Conservation (phyloP, 2,797 vertebrate genomes). For the Enteromius afrohamiltoni region DNA sequence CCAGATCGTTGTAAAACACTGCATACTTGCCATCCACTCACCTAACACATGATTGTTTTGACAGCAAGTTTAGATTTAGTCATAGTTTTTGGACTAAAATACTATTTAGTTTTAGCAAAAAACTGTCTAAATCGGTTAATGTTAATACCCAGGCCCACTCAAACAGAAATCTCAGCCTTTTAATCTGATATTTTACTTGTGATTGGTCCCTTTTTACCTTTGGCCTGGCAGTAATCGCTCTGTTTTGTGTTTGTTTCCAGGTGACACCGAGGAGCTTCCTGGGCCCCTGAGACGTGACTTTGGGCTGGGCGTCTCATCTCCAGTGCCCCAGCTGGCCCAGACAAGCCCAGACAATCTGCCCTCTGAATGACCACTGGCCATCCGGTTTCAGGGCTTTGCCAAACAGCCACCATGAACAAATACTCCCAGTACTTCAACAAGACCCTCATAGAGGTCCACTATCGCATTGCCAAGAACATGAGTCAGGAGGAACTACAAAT, state of each 20-base stretch:
- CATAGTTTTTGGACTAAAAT: no score
- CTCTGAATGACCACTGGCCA: slow-evolving; percentile 73
- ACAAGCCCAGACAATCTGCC: slow-evolving; percentile 57
- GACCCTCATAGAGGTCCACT: slow-evolving; percentile 82
- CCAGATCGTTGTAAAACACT: not conserved
- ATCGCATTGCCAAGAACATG: slow-evolving; percentile 83
- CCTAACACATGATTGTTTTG: not conserved
- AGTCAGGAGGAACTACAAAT: slow-evolving; percentile 39
- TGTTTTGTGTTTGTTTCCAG: slow-evolving; percentile 69
- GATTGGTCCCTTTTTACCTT: not conserved
- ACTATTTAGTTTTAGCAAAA: no score
- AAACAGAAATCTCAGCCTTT: not conserved
- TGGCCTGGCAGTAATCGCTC: slow-evolving; percentile 10
- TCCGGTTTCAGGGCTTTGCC: slow-evolving; percentile 64
- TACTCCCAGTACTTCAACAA: slow-evolving; percentile 88
- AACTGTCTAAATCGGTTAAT: not conserved
- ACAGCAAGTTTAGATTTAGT: no score
- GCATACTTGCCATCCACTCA: not conserved
- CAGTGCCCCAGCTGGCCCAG: slow-evolving; percentile 58
- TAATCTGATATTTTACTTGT: not conserved
- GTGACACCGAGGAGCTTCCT: slow-evolving; percentile 72
- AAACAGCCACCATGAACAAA: slow-evolving; percentile 81
- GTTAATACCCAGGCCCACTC: not conserved
- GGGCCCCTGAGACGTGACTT: slow-evolving; percentile 72
- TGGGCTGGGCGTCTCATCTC: slow-evolving; percentile 65